These are phyloP conservation scores for Brenthis daphne DNA, from an alignment of 2,888 invertebrate genomes.

Conservation along the genomic window DNA sequence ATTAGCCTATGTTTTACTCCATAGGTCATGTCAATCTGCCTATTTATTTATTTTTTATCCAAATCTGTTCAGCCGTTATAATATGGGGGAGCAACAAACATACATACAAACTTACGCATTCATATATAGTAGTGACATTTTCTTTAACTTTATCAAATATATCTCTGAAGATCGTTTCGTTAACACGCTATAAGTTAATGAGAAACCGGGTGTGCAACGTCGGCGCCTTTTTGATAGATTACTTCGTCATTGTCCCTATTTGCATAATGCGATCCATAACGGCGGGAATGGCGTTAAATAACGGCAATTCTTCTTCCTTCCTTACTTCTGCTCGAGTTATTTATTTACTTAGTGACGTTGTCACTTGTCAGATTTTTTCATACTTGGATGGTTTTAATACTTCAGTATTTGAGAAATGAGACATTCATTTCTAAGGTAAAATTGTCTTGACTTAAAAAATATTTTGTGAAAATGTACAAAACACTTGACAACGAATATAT, in stretches of 20 bases:
- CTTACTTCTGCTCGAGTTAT: background rate
- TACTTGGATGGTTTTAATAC: conserved; percentile 9
- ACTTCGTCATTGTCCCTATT: conserved; percentile 42
- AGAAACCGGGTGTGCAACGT: conserved; percentile 33
- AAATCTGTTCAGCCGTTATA: too few relatives aligned
- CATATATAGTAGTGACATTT: background rate
- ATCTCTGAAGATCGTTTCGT: conserved; percentile 33
- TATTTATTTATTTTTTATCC: too few relatives aligned
- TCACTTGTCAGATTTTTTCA: conserved; percentile 13
- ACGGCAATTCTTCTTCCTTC: conserved; percentile 23
- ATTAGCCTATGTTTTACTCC: too few relatives aligned
- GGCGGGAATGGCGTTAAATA: conserved; percentile 31
- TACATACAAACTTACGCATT: too few relatives aligned
- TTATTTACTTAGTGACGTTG: conserved; percentile 14
- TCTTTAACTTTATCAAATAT: too few relatives aligned
- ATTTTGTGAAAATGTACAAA: too few relatives aligned
- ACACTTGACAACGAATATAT: too few relatives aligned
- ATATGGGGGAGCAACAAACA: too few relatives aligned
- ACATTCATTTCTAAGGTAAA: background rate
- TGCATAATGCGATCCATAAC: conserved; percentile 43
- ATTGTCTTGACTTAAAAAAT: background rate
- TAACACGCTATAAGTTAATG: conserved; percentile 35
- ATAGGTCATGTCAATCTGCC: too few relatives aligned
- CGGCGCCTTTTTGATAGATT: conserved; percentile 39
- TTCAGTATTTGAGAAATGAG: background rate